phyloP scores from a whole-genome alignment of 2,113 vertebrate genomes.

The Carlito syrichta region DNA sequence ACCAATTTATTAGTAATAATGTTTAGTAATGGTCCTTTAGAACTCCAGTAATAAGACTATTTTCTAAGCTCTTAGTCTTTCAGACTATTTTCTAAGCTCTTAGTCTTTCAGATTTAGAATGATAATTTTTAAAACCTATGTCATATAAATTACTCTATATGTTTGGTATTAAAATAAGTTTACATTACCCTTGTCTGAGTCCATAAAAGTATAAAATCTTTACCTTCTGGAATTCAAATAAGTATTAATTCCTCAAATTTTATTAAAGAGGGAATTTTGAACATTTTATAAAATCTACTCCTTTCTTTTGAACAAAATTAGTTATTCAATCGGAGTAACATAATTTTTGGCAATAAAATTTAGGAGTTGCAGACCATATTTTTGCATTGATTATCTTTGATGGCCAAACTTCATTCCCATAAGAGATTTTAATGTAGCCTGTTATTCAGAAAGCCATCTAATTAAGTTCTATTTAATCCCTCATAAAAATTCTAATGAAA shows the following conservation, averaged over 20 bases:
- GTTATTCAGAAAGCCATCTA: constrained; percentile 67
- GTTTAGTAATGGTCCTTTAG: too few species aligned
- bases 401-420: constrained; percentile 13
- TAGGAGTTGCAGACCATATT: background rate
- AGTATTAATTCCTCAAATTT: constrained; percentile 20
- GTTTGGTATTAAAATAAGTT: background rate
- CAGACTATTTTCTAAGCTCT: background rate
- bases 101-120: background rate
- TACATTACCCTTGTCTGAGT: background rate
- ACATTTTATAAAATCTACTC: background rate
- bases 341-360: background rate
- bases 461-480: constrained; percentile 66
- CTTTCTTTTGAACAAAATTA: constrained; percentile 41
- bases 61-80: background rate
- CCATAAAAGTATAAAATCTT: background rate
- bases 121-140: background rate
- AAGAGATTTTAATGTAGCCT: constrained; percentile 40
- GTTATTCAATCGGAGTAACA: constrained; percentile 45
- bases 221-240: background rate
- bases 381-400: constrained; percentile 8
- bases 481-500: constrained; percentile 43
- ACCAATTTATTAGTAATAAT: background rate
- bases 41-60: background rate
- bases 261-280: background rate
- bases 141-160: background rate